These are phyloP conservation scores for Planiliza haematocheilus DNA, from an alignment of 2,113 vertebrate species.

Conservation along the genomic window DNA sequence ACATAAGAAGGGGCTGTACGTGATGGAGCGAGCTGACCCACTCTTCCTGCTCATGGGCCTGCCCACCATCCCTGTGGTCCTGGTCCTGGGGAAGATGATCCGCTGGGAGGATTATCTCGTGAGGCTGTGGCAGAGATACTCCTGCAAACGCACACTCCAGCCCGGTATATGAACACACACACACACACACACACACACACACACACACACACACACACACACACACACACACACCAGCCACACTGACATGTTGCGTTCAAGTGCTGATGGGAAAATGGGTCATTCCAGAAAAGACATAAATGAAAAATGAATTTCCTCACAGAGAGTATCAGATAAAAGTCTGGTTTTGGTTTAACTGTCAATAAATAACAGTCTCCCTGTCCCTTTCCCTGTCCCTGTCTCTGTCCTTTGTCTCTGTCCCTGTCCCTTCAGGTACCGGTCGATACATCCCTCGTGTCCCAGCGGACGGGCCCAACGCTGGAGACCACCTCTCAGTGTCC, in stretches of 20 bases:
- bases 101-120: constrained; percentile 85
- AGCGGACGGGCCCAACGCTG: constrained; percentile 57
- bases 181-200: neutral
- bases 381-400: no score
- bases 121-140: constrained; percentile 81
- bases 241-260: no score
- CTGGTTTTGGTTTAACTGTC: no score
- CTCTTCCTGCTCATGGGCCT: constrained; percentile 84
- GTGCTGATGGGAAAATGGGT: no score
- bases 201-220: no score
- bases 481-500: constrained; percentile 82
- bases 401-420: no score
- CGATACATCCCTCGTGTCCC: constrained; percentile 67
- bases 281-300: no score
- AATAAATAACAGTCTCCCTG: no score
- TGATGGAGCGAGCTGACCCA: constrained; percentile 84
- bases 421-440: constrained; percentile 55
- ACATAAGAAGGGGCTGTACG: constrained; percentile 84
- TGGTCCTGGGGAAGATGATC: constrained; percentile 86
- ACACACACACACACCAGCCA: no score
- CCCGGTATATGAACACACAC: constrained; percentile 36
- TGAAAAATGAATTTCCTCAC: no score
- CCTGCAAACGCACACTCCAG: constrained; percentile 59
- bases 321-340: no score
- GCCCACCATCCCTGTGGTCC: constrained; percentile 83